Conservation (phyloP, 2,888 invertebrate species). For the Drosophila mimetica region DNA sequence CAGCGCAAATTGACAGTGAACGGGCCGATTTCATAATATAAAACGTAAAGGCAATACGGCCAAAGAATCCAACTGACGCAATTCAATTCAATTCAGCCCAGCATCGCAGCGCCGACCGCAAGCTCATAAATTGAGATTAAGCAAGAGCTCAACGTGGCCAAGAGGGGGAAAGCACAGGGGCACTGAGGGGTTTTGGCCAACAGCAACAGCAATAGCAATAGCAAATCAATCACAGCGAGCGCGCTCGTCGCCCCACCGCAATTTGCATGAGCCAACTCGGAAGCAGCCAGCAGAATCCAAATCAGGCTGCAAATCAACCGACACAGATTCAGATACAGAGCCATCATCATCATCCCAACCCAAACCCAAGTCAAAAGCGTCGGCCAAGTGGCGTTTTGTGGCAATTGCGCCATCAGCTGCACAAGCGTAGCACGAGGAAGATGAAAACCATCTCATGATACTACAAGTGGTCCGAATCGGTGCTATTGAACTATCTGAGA, state of each 20-base stretch:
- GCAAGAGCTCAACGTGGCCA: slow-evolving; percentile 49
- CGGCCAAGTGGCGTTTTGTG: slow-evolving; percentile 81
- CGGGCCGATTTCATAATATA: slow-evolving; percentile 73
- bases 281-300: slow-evolving; percentile 20
- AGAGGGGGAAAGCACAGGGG: not conserved
- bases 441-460: slow-evolving; percentile 85
- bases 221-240: slow-evolving; percentile 73
- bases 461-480: slow-evolving; percentile 85
- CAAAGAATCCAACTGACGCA: slow-evolving; percentile 68
- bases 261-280: slow-evolving; percentile 83
- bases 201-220: slow-evolving; percentile 49
- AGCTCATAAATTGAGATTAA: slow-evolving; percentile 77
- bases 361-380: slow-evolving; percentile 34
- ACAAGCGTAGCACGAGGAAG: slow-evolving; percentile 84
- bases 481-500: slow-evolving; percentile 85
- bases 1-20: slow-evolving; percentile 66
- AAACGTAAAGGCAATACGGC: slow-evolving; percentile 50
- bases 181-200: slow-evolving; percentile 16
- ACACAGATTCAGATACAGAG: slow-evolving; percentile 26
- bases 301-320: slow-evolving; percentile 6
- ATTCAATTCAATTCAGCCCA: slow-evolving; percentile 77
- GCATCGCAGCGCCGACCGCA: slow-evolving; percentile 58
- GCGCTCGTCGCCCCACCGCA: slow-evolving; percentile 54
- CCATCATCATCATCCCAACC: slow-evolving; percentile 13
- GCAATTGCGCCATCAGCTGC: slow-evolving; percentile 83